Evolutionary conservation across 2,888 invertebrate species (phyloP).

Genomic region (Mesorhabditis belari): DNA sequence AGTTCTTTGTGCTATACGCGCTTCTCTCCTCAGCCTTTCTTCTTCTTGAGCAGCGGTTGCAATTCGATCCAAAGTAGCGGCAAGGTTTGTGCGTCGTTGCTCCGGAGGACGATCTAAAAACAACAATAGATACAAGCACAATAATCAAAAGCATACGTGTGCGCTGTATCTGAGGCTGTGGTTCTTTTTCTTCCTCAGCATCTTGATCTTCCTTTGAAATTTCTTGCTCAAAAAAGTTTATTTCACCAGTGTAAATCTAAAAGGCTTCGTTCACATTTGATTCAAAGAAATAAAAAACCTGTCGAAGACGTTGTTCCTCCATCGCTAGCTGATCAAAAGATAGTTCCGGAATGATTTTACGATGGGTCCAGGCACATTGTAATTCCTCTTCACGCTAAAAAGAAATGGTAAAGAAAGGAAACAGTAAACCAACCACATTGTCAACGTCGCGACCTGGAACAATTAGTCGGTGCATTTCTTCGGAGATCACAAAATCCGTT

Average conservation of each 20-base stretch:
- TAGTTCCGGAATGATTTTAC: constrained; percentile 56
- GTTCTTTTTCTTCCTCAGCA: neutral
- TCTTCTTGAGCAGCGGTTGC: too few species aligned
- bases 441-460: constrained; percentile 70
- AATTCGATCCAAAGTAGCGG: too few species aligned
- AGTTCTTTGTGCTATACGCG: too few species aligned
- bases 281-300: too few species aligned
- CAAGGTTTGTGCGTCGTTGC: too few species aligned
- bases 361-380: constrained; percentile 8
- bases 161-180: too few species aligned
- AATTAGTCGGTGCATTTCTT: constrained; percentile 74
- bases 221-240: neutral
- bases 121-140: too few species aligned
- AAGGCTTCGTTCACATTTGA: neutral
- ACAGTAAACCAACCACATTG: neutral
- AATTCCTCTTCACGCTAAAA: constrained; percentile 8
- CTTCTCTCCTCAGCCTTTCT: too few species aligned
- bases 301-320: too few species aligned
- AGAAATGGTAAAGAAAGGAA: constrained; percentile 1
- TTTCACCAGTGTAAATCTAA: neutral
- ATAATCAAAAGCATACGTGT: too few species aligned
- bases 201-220: neutral
- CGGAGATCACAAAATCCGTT: constrained; percentile 88
- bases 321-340: too few species aligned
- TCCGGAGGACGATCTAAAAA: too few species aligned